Evolutionary conservation across 2,888 invertebrate species (phyloP), one percentile per base, ranked within the genome.

Genomic region (Eurytoma adleriae): DNA sequence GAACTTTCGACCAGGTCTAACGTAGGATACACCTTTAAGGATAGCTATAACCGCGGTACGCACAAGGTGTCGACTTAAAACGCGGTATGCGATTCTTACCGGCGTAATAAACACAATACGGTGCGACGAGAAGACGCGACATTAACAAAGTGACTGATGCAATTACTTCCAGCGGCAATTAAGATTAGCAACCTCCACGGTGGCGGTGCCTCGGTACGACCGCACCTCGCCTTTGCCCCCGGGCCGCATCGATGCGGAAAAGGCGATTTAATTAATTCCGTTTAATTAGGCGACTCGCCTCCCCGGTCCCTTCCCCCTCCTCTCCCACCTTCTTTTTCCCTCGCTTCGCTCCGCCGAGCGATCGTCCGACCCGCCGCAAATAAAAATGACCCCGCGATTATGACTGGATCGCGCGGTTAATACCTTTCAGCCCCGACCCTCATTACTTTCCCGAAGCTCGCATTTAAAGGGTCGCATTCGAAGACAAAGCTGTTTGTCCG

Each of bases 221-320:
- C 48, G 56, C 56, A 52, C 30, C 62, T 48, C 24, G 61, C 57
- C 18, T 14, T 64, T 20, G 64, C 62, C 20, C 12, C 18, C 20
- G 48, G 13, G 52, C 14, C 24, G 62, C 78, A 64, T 70, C 62
- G 62, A 54, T 48, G 70, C 64, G 62, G 62, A 62, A 77, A 78
- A 72, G 79, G 68, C 67, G 74, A 74, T 79, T 79, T 69, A 69
- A 79, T 79, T 79, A 79, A 69, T 79, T 74, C 69, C 64, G 64
- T 57, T 74, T 79, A 74, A 74, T 79, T 69, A 74, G 69, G 69
- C 61, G 67, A 66, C 54, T 56, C 27, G 12, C 13, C 40, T 18
- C 12, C 27, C 7, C 54, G 24, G 10, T 5, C 30, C 12, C 16
- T 16, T 14, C 54, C 40, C 40, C 5, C 0, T 0, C 7, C 4